phyloP scores from a whole-genome alignment of 2,797 vertebrate species.

The Toxotes lorentzi region DNA sequence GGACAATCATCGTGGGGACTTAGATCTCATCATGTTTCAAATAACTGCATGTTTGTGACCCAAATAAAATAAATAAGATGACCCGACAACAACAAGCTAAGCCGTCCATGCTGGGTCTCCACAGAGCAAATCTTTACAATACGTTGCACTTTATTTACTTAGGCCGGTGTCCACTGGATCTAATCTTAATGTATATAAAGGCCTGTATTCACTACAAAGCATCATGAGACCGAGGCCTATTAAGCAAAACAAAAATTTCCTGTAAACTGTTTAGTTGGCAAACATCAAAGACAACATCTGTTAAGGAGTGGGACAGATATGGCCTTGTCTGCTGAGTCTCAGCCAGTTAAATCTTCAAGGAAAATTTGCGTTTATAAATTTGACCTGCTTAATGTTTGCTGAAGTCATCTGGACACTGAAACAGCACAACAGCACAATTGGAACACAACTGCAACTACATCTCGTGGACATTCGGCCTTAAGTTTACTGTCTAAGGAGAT shows the following conservation, averaged over 20 bases:
- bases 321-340: too few relatives aligned
- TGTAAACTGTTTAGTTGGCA: too few relatives aligned
- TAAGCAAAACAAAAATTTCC: too few relatives aligned
- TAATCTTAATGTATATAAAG: background rate
- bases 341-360: background rate
- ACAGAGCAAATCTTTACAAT: background rate
- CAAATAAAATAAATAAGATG: background rate
- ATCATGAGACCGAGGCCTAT: background rate
- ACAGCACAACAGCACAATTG: background rate
- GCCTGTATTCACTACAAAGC: too few relatives aligned
- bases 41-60: background rate
- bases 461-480: conserved; percentile 26
- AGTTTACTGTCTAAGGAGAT: conserved; percentile 47
- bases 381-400: too few relatives aligned
- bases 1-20: conserved; percentile 29
- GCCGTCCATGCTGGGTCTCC: background rate
- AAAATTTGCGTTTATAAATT: too few relatives aligned
- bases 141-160: background rate
- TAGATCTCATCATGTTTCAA: conserved; percentile 41
- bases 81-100: background rate
- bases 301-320: too few relatives aligned
- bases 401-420: conserved; percentile 6
- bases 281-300: too few relatives aligned
- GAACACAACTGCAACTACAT: conserved; percentile 23
- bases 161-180: background rate